These are phyloP conservation scores for Drosophila willistoni DNA, from an alignment of 1,140 invertebrate genomes.

Conservation along the genomic window DNA sequence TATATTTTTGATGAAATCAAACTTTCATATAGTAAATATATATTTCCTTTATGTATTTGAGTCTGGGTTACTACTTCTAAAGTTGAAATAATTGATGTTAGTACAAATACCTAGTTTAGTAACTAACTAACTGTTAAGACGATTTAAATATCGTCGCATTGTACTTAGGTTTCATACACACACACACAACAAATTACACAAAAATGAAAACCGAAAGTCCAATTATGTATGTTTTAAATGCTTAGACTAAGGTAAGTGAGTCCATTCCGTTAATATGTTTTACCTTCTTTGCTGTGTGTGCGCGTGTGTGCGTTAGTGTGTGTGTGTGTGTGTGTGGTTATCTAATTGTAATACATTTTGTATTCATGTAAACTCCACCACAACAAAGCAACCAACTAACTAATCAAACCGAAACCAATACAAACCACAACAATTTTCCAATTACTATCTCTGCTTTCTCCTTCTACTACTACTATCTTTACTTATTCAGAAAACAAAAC, in stretches of 20 bases:
- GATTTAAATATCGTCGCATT: slow-evolving; percentile 29
- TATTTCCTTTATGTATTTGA: slow-evolving; percentile 42
- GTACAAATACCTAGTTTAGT: slow-evolving; percentile 16
- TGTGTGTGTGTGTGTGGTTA: slow-evolving; percentile 68
- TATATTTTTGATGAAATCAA: too few relatives aligned
- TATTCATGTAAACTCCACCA: slow-evolving; percentile 50
- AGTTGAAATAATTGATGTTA: slow-evolving; percentile 50
- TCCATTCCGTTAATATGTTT: slow-evolving; percentile 45
- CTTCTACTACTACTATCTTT: slow-evolving; percentile 17
- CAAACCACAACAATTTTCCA: slow-evolving; percentile 40
- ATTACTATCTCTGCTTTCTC: slow-evolving; percentile 35
- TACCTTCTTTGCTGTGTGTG: not conserved
- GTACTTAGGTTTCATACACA: slow-evolving; percentile 47
- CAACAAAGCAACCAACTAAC: slow-evolving; percentile 4
- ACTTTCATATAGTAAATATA: not conserved
- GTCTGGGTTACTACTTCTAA: slow-evolving; percentile 45
- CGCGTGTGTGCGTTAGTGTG: slow-evolving; percentile 22
- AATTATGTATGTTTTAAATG: too few relatives aligned
- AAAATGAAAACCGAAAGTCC: too few relatives aligned
- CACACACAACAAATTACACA: too few relatives aligned
- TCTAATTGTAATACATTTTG: slow-evolving; percentile 61
- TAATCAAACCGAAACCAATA: not conserved
- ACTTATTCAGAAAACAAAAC: not conserved
- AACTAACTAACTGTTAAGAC: slow-evolving; percentile 16
- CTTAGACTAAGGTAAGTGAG: slow-evolving; percentile 72